These are phyloP conservation scores for Drosophila trapezifrons DNA, from an alignment of 1,140 invertebrate genomes.

Conservation along the genomic window DNA sequence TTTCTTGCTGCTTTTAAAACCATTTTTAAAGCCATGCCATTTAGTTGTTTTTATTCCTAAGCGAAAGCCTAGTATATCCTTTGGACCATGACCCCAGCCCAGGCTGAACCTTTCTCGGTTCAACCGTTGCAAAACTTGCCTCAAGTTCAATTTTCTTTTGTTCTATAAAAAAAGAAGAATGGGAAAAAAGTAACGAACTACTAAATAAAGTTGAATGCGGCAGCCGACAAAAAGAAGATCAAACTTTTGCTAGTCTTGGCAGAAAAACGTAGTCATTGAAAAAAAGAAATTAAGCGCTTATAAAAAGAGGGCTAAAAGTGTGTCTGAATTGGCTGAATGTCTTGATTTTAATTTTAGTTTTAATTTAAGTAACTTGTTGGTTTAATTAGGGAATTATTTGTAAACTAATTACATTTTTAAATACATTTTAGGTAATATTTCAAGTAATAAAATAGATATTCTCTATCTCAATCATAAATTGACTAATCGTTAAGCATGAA, in stretches of 20 bases:
- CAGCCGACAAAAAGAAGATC: slow-evolving; percentile 48
- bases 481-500: no score
- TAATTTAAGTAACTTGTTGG: no score
- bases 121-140: slow-evolving; percentile 41
- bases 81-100: slow-evolving; percentile 23
- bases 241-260: slow-evolving; percentile 62
- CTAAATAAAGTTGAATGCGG: slow-evolving; percentile 35
- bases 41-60: neutral
- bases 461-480: no score
- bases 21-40: slow-evolving; percentile 15
- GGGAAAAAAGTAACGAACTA: slow-evolving; percentile 7
- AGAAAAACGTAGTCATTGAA: slow-evolving; percentile 31
- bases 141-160: slow-evolving; percentile 69
- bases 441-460: no score
- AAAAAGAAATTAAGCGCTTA: slow-evolving; percentile 17
- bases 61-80: slow-evolving; percentile 10
- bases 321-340: no score
- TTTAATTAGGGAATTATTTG: neutral
- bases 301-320: neutral
- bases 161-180: slow-evolving; percentile 29
- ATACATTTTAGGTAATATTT: no score
- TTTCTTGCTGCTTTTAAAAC: slow-evolving; percentile 6
- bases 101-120: slow-evolving; percentile 5
- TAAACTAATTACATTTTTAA: neutral
- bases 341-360: no score